A percentile compares a stretch with the other conserved stretches of the same genome.
Evolutionary conservation across 2,797 vertebrate species (phyloP).

Genomic region (Microctenopoma lineatum): DNA sequence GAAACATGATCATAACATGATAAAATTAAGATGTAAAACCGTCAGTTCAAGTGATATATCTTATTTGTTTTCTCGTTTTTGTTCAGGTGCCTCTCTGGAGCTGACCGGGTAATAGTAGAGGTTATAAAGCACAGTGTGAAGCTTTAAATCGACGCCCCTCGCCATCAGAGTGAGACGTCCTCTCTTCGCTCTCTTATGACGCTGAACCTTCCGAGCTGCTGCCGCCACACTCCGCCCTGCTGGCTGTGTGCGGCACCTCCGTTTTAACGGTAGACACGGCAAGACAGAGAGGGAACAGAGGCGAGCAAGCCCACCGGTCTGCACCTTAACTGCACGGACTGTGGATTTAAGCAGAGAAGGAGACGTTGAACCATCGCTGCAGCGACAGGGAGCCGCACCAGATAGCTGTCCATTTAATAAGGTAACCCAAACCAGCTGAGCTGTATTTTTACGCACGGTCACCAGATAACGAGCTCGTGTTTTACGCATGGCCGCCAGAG

Average conservation of each 20-base stretch:
- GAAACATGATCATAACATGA: too few relatives aligned
- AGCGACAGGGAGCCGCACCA: conserved; percentile 35
- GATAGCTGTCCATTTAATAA: conserved; percentile 25
- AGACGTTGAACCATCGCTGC: conserved; percentile 12
- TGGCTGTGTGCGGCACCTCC: conserved; percentile 33
- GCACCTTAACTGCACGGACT: not conserved
- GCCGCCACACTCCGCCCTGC: conserved; percentile 42
- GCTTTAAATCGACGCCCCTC: not conserved
- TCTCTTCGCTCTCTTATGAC: conserved; percentile 30
- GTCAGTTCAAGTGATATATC: too few relatives aligned
- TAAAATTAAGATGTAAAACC: too few relatives aligned
- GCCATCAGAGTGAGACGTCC: conserved; percentile 47
- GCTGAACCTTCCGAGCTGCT: conserved; percentile 36
- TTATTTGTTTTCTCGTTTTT: too few relatives aligned
- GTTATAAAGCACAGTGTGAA: too few relatives aligned
- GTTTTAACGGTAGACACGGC: conserved; percentile 13
- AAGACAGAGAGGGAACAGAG: conserved; percentile 1
- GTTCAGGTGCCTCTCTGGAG: not conserved
- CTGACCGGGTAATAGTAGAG: not conserved
- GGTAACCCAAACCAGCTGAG: conserved; percentile 34
- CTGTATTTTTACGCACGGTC: conserved; percentile 24
- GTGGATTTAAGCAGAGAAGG: conserved; percentile 42
- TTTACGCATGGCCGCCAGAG: conserved; percentile 7
- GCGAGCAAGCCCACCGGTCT: not conserved
- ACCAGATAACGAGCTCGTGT: not conserved